Base-by-base conservation (phyloP, 1,140 invertebrate genomes). In the Drosophila virilis region DNA sequence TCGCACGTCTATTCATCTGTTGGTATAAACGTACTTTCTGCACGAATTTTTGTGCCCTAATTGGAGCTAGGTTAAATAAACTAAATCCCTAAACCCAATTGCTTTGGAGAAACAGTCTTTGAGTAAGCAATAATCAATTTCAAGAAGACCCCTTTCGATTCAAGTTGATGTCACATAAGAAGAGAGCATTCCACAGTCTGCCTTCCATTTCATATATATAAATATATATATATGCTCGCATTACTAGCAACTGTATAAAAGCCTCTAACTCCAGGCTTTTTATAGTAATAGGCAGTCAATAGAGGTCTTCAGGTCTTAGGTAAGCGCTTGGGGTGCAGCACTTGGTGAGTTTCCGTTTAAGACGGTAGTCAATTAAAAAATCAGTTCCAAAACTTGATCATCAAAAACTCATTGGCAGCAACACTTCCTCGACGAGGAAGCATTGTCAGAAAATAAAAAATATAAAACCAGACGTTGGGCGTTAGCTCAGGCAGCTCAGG, bases 381-480 rank as follows among this genome's bases (percentile, higher is more conserved):
- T 33, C 37, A 60, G 50, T n/a, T n/a, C 12, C 32, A 60, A 72
- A 58, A 59, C 42, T 33, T 10, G 55, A 66, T 69, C 58, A 61
- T 74, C 71, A 62, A 50, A 62, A 61, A 51, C 43, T 35, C 66
- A 74, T 62, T 74, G 65, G 57, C 66, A 35, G 50, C 66, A 55
- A 54, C 65, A 61, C 65, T 69, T 74, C 58, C 40, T 69, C 71
- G 42, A 55, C 68, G 70, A 68, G 70, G 70, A 73, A 67, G 54
- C 54, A 59, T 38, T 48, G 13, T 32, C 40, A 28, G 48, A 60
- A 32, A 45, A 12, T 5, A 15, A 45, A 46, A 62, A 33, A 22
- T n/a, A n/a, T n/a, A n/a, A n/a, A n/a, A n/a, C n/a, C 59, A 67
- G 70, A 68, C 70, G 68, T n/a, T 68, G 64, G 64, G 70, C 70